A percentile compares a stretch with the other conserved stretches of the same genome.
phyloP scores from a whole-genome alignment of 2,888 invertebrate genomes.

The Drosophila bunnanda region DNA sequence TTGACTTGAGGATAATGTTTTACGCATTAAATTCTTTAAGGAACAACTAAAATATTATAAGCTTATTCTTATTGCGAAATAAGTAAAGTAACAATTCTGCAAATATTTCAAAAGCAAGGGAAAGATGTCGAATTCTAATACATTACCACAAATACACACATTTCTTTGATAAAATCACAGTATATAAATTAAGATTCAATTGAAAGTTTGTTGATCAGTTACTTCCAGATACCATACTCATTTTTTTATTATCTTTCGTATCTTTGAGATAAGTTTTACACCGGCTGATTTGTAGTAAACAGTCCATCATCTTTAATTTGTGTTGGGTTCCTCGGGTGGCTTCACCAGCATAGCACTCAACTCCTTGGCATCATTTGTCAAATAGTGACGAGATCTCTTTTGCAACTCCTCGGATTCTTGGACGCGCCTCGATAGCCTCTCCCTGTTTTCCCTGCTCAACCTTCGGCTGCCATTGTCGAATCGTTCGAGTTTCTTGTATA shows the following conservation, averaged over 20 bases:
- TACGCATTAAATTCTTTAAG: neutral
- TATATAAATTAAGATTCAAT: too few relatives aligned
- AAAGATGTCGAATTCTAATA: neutral
- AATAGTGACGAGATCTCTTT: constrained; percentile 12
- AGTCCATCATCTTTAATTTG: constrained; percentile 28
- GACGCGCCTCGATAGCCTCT: neutral
- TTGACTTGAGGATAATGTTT: constrained; percentile 16
- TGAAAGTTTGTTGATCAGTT: neutral
- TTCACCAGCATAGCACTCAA: constrained; percentile 14
- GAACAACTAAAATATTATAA: neutral
- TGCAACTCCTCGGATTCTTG: neutral
- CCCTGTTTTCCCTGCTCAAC: neutral
- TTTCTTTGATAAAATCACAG: neutral
- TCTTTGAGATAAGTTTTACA: constrained; percentile 30
- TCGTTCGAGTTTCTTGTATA: constrained; percentile 52
- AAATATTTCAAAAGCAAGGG: neutral
- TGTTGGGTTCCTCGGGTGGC: constrained; percentile 4
- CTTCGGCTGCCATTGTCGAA: neutral
- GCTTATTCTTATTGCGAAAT: neutral
- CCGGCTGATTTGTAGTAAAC: constrained; percentile 48
- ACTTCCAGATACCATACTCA: neutral
- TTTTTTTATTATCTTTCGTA: neutral
- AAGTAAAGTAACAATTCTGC: neutral
- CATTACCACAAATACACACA: neutral
- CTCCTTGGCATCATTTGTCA: constrained; percentile 25